These are phyloP conservation scores for Mesocricetus auratus DNA, from an alignment of 2,113 vertebrate species.

Conservation along the genomic window DNA sequence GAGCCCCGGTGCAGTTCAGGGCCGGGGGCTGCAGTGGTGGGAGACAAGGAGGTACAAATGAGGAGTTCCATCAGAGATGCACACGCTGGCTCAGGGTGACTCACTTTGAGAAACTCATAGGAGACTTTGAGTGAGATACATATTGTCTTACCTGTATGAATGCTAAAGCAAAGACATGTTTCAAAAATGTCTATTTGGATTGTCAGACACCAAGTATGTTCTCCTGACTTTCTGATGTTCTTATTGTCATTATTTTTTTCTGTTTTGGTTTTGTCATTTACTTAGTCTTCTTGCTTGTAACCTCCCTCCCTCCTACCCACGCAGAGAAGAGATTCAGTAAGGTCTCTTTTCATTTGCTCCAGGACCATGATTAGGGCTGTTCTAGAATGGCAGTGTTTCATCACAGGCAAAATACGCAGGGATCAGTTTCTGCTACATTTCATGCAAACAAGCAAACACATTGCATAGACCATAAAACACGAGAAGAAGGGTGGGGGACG, in stretches of 20 bases:
- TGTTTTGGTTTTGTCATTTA: slow-evolving; percentile 15
- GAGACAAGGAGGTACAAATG: slow-evolving; percentile 48
- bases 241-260: neutral
- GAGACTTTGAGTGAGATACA: slow-evolving; percentile 61
- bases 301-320: neutral
- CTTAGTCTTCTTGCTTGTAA: neutral
- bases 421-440: slow-evolving; percentile 71
- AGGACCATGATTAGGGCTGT: neutral
- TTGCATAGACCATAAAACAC: slow-evolving; percentile 79
- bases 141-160: slow-evolving; percentile 83
- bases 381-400: slow-evolving; percentile 69
- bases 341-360: slow-evolving; percentile 56
- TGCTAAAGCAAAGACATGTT: slow-evolving; percentile 75
- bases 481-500: slow-evolving; percentile 67
- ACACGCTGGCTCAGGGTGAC: slow-evolving; percentile 55
- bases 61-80: slow-evolving; percentile 33
- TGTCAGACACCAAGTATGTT: slow-evolving; percentile 41
- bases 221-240: slow-evolving; percentile 13
- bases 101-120: slow-evolving; percentile 66
- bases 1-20: slow-evolving; percentile 2
- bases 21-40: slow-evolving; percentile 28
- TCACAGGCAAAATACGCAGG: slow-evolving; percentile 79
- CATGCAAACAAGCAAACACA: slow-evolving; percentile 87
- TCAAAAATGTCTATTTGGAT: slow-evolving; percentile 60
- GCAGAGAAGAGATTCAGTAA: slow-evolving; percentile 2